phyloP scores from a whole-genome alignment of 30 jellyfish, hydroid and myxozoan species.

The Sanderia malayensis region DNA sequence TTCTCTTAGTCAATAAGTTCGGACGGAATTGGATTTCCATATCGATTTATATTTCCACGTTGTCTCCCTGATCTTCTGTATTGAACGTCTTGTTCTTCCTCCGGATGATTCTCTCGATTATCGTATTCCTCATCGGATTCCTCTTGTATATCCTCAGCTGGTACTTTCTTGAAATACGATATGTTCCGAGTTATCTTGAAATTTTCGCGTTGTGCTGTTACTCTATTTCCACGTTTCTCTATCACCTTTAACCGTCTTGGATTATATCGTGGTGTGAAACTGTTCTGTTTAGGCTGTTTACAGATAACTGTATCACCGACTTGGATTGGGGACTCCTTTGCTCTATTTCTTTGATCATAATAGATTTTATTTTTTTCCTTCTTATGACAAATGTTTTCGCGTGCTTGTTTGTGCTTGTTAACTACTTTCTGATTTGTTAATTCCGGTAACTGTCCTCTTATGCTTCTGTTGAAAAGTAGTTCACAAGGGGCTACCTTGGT shows the following conservation, averaged over 20 bases:
- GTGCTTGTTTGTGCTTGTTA: not conserved
- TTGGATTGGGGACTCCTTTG: not conserved
- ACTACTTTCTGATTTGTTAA: not conserved
- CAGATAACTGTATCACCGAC: not conserved
- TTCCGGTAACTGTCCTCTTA: not conserved
- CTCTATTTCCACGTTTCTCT: not conserved
- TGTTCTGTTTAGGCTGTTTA: not conserved
- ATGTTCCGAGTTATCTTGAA: not conserved
- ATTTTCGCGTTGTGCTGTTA: not conserved
- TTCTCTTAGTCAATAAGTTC: not conserved
- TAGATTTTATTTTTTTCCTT: not conserved
- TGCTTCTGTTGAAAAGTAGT: not conserved
- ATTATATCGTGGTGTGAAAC: not conserved
- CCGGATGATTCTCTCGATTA: not conserved
- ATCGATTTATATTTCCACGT: not conserved
- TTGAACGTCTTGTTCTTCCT: not conserved
- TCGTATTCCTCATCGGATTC: not conserved
- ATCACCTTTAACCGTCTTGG: not conserved
- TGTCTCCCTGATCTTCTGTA: conserved; percentile 2
- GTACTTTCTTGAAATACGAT: not conserved
- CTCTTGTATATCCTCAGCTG: not conserved
- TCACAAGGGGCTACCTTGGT: not conserved
- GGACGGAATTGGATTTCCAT: not conserved
- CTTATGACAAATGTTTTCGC: not conserved
- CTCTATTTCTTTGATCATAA: not conserved